These are phyloP conservation scores for Athripsodes cinereus DNA, from an alignment of 2,888 invertebrate species.

Conservation along the genomic window DNA sequence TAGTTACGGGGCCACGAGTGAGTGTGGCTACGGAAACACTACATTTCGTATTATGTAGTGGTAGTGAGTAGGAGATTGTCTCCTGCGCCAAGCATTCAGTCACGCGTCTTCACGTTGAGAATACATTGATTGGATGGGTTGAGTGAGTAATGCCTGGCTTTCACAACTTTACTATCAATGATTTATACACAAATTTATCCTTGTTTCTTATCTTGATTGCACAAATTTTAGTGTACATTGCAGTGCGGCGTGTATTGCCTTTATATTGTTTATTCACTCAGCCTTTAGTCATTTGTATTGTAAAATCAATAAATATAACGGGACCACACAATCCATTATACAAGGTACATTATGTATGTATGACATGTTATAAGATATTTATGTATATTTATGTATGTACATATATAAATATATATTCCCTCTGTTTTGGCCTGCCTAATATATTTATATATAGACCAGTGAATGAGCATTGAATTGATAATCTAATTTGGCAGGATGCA, in stretches of 20 bases:
- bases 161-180: too few relatives aligned
- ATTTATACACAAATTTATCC: too few relatives aligned
- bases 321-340: neutral
- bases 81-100: too few relatives aligned
- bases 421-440: neutral
- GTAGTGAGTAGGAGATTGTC: too few relatives aligned
- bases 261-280: slow-evolving; percentile 1
- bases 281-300: slow-evolving; percentile 19
- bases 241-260: neutral
- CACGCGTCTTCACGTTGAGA: neutral
- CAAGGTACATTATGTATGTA: neutral
- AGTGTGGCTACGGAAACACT: too few relatives aligned
- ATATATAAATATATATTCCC: neutral
- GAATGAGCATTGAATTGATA: too few relatives aligned
- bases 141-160: neutral
- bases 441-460: neutral
- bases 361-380: neutral
- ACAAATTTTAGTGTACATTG: too few relatives aligned
- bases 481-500: too few relatives aligned
- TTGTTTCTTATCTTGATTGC: too few relatives aligned
- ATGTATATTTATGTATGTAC: neutral
- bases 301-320: slow-evolving; percentile 1
- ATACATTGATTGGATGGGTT: neutral
- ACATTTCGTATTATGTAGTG: too few relatives aligned
- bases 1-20: too few relatives aligned